Evolutionary conservation across 1,140 invertebrate species (phyloP).

Genomic region (Gonatopus flavifemur): DNA sequence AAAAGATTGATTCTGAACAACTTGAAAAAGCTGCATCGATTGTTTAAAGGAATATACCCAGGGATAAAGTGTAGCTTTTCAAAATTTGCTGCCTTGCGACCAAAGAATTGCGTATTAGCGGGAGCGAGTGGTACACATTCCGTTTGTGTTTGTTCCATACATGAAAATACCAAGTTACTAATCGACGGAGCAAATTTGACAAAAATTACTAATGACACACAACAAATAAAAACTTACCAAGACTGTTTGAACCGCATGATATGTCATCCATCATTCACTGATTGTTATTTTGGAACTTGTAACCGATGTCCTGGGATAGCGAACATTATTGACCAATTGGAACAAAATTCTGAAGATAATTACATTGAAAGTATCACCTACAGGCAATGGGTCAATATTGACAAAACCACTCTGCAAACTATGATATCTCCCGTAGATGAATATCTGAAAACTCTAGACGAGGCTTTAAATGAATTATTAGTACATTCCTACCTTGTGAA

Average conservation of each 20-base stretch:
- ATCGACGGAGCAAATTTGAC: slow-evolving; percentile 14
- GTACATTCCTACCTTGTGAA: slow-evolving; percentile 23
- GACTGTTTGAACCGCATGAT: slow-evolving; percentile 16
- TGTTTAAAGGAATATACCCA: slow-evolving; percentile 8
- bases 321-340: too few relatives aligned
- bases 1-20: slow-evolving; percentile 18
- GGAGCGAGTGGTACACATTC: slow-evolving; percentile 23
- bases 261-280: slow-evolving; percentile 10
- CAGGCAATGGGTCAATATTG: neutral
- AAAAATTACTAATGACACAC: slow-evolving; percentile 10
- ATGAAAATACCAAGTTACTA: slow-evolving; percentile 31
- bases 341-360: too few relatives aligned
- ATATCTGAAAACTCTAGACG: neutral
- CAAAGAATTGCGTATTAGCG: slow-evolving; percentile 25
- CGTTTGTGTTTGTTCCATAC: slow-evolving; percentile 27
- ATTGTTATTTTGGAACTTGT: slow-evolving; percentile 16
- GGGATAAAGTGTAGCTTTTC: slow-evolving; percentile 23
- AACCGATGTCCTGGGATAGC: slow-evolving; percentile 3
- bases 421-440: neutral
- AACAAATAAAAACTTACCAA: slow-evolving; percentile 8
- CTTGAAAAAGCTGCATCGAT: slow-evolving; percentile 8
- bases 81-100: slow-evolving; percentile 23
- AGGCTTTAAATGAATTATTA: neutral
- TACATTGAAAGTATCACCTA: neutral
- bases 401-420: neutral